Percentiles rank a stretch among this genome's conserved stretches.
These are phyloP conservation scores for Spisula solida DNA, from an alignment of 2,888 invertebrate species.

Conservation along the genomic window DNA sequence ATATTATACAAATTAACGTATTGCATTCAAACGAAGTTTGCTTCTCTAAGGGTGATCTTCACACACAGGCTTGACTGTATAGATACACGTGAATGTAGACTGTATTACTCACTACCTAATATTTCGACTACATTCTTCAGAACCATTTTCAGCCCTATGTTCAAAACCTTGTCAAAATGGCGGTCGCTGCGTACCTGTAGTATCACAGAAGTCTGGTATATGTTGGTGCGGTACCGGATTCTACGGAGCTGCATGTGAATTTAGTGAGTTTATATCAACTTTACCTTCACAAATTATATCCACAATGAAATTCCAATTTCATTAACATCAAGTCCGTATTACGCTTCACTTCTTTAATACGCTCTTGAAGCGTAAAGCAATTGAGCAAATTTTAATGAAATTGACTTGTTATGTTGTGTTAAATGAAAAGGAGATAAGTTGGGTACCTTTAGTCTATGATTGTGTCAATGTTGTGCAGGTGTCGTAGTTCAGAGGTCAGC, in stretches of 20 bases:
- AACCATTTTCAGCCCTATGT: slow-evolving; percentile 91
- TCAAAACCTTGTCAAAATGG: slow-evolving; percentile 93
- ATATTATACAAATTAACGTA: no score
- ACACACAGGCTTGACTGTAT: neutral
- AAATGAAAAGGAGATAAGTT: no score
- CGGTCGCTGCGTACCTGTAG: slow-evolving; percentile 94
- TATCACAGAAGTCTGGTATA: slow-evolving; percentile 91
- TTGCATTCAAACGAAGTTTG: no score
- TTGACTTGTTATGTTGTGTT: no score
- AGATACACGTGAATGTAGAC: neutral
- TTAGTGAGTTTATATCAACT: slow-evolving; percentile 75
- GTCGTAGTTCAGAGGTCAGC: no score
- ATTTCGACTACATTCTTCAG: slow-evolving; percentile 32
- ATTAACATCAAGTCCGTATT: no score
- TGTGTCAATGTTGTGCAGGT: no score
- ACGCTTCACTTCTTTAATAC: no score
- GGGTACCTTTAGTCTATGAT: no score
- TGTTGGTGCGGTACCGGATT: slow-evolving; percentile 89
- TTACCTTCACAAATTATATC: neutral
- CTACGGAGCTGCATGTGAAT: slow-evolving; percentile 83
- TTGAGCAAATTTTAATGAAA: no score
- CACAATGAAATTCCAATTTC: no score
- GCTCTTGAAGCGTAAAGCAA: no score
- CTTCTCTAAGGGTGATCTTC: neutral
- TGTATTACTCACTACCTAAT: neutral